Conservation (phyloP, 2,797 vertebrate genomes). For the Eospalax fontanierii region DNA sequence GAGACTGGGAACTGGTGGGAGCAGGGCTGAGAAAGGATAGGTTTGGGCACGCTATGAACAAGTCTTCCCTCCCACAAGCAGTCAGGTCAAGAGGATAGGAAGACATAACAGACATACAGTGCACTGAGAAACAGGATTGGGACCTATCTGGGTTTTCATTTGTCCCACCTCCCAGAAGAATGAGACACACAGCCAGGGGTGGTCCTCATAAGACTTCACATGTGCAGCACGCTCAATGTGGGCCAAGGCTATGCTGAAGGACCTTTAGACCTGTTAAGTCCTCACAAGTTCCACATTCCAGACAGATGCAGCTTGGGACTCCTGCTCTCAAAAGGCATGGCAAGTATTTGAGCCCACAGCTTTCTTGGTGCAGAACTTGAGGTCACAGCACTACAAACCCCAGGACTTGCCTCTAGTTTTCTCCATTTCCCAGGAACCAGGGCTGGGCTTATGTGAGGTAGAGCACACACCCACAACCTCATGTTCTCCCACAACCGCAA, state of each 20-base stretch:
- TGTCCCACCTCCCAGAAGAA: conserved; percentile 40
- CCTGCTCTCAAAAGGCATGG: not conserved
- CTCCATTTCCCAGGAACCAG: not conserved
- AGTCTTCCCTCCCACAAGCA: not conserved
- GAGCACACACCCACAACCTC: not conserved
- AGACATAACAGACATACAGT: not conserved
- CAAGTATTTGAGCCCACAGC: not conserved
- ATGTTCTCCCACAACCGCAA: not conserved
- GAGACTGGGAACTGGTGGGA: not conserved
- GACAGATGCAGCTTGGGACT: not conserved
- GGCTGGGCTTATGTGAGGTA: not conserved
- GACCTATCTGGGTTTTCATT: conserved; percentile 38
- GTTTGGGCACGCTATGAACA: conserved; percentile 13
- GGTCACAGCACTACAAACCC: conserved; percentile 27
- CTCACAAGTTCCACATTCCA: not conserved
- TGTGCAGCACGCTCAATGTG: not conserved
- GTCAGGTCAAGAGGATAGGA: not conserved
- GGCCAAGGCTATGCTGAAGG: not conserved
- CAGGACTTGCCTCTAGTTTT: not conserved
- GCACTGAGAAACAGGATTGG: conserved; percentile 11
- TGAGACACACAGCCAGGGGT: not conserved
- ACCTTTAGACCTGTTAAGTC: not conserved
- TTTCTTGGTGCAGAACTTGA: conserved; percentile 22
- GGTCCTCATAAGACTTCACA: conserved; percentile 21
- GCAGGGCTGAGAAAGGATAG: not conserved